Evolutionary conservation across 1,140 invertebrate genomes (phyloP), one percentile per base, ranked within the genome.

Genomic region (Caerostris extrusa): DNA sequence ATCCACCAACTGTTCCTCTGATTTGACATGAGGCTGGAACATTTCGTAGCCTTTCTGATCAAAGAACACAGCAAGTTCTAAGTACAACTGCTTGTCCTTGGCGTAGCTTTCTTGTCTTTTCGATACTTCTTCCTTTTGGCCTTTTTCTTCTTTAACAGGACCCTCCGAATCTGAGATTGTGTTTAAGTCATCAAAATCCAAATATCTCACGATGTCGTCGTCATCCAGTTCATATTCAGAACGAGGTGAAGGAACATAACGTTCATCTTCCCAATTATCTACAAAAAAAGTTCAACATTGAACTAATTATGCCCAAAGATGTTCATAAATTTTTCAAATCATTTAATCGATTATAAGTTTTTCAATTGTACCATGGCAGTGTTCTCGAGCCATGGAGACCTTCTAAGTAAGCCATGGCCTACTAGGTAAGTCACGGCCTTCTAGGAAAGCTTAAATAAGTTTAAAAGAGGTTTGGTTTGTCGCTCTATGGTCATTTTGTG

Each of bases 31-130:
- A 95, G 97, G 97, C n/a, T 97, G 95, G 95, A 98, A 98, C 3
- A 97, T 96, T 95, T 97, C 97, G 94, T 98, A 98, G 0, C 96
- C 97, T 5, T 97, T 96, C 95, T 97, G 97, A 95, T 98, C 98
- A 90, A 98, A 97, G 95, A 98, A 98, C n/a, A 98, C 95, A 0
- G 97, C 97, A 53, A 97, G 95, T 95, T 98, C 97, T 56, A 97
- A 50, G 34, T 89, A 90, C 14, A 90, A n/a, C 0, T 82, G n/a
- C 19, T 93, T 93, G 6, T 53, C 77, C 17, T 83, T 85, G 34
- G 60, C 71, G 50, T 69, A 92, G 5, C 7, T 56, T 69, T 67
- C 55, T 58, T 86, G 91, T 17, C 67, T 71, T 10, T 87, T 92
- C 0, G 61, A n/a, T 12, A 55, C 56, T 7, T 8, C n/a, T 67